Evolutionary conservation across 92 coral and sea anemone genomes (phyloP), one percentile per base, ranked within the genome.

Genomic region (Phenganax subtilis): DNA sequence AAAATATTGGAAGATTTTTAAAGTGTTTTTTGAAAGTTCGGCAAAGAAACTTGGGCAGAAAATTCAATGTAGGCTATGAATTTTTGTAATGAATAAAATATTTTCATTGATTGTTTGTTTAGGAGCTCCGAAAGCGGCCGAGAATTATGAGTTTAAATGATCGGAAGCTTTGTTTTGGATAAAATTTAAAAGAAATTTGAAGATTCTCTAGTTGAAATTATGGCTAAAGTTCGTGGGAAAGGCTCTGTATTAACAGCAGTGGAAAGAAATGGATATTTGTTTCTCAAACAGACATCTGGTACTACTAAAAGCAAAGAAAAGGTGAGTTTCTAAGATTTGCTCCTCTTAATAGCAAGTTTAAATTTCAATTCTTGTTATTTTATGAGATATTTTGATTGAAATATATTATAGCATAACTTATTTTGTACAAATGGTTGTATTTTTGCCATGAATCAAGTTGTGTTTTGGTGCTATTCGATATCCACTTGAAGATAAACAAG

Each of bases 181-280:
- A 28, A 61, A 61, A 61, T n/a, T 5, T 73, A 59, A 25, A 76
- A 30, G 27, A 47, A 76, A 76, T 15, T 14, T 6, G 25, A 10
- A 57, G 27, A 4, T 27, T 29, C 0, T n/a, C 57, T 30, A 53
- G 47, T 44, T 10, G 37, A 30, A 76, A 76, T n/a, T 76, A 76
- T 55, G 62, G 65, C 64, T 2, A 25, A 51, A 14, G 44, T 51
- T 30, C 8, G 25, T 11, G 6, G 17, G 31, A 52, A 51, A 77
- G 57, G 71, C 10, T 25, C 57, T 58, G 47, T n/a, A 1, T 0
- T 51, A 9, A 77, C 64, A 0, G 12, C 71, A 7, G 71, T 77
- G 9, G 71, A 59, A 15, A 77, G 62, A 60, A 58, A 77, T 31
- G 82, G 82, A 6, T 62, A 60, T 60, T 31, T 77, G n/a, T 58